A percentile compares a stretch with the other conserved stretches of the same genome.
Conservation (phyloP, 2,797 vertebrate genomes). For the Chelonia mydas region DNA sequence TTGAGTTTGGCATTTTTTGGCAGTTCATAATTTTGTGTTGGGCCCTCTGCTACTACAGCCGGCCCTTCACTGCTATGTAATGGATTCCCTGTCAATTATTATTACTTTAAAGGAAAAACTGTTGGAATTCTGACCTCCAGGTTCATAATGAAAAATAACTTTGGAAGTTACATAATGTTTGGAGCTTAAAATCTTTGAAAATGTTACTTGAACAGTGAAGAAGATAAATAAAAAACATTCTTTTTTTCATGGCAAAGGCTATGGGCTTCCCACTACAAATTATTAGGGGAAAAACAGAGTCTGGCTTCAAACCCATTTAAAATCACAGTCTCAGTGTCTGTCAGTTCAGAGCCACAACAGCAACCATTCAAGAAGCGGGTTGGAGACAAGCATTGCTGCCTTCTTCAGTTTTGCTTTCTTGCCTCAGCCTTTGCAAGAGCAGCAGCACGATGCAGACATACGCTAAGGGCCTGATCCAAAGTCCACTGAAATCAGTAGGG, state of each 20-base stretch:
- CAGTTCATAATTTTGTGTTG: constrained; percentile 8
- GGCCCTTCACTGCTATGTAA: constrained; percentile 7
- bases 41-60: not conserved
- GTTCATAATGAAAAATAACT: not conserved
- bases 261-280: not conserved
- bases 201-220: not conserved
- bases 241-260: not conserved
- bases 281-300: not conserved
- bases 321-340: not conserved
- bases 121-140: constrained; percentile 9
- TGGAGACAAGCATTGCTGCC: not conserved
- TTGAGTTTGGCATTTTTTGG: constrained; percentile 26
- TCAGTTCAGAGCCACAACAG: not conserved
- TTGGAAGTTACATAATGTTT: not conserved
- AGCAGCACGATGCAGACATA: not conserved
- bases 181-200: not conserved
- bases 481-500: not conserved
- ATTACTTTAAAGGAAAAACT: constrained; percentile 12
- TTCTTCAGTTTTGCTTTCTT: not conserved
- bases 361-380: not conserved
- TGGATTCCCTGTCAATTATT: constrained; percentile 5
- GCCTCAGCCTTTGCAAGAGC: not conserved
- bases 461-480: not conserved
- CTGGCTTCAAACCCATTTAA: not conserved
- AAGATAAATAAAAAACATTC: not conserved